phyloP scores from a whole-genome alignment of 2,113 vertebrate genomes.

The Equus przewalskii region DNA sequence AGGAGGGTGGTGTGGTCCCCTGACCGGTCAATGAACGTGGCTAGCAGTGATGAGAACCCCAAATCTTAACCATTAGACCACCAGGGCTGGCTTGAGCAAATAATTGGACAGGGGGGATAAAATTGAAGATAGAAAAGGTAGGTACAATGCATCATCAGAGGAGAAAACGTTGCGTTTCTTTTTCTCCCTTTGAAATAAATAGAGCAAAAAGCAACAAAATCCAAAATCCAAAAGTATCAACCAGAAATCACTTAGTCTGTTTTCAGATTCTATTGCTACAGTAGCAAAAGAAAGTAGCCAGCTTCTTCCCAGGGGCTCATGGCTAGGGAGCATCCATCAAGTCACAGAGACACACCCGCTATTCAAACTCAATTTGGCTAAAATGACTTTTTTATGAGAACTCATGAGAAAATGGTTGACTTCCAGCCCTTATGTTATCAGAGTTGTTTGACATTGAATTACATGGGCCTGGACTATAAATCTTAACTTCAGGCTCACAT shows the following conservation, averaged over 20 bases:
- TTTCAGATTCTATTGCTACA: constrained; percentile 66
- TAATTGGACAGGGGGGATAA: not conserved
- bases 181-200: not conserved
- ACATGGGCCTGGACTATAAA: constrained; percentile 88
- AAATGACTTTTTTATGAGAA: constrained; percentile 81
- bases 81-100: not conserved
- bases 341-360: constrained; percentile 73
- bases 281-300: constrained; percentile 62
- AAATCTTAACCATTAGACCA: no score
- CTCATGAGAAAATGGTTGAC: constrained; percentile 86
- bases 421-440: constrained; percentile 86
- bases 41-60: no score
- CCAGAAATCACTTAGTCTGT: constrained; percentile 22
- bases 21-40: no score
- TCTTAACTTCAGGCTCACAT: constrained; percentile 87
- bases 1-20: no score
- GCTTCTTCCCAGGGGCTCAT: constrained; percentile 54
- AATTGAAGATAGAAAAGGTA: not conserved
- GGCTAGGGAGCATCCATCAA: constrained; percentile 52
- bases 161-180: not conserved
- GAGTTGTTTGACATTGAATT: constrained; percentile 87
- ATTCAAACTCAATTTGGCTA: constrained; percentile 79
- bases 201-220: constrained; percentile 38
- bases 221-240: constrained; percentile 21
- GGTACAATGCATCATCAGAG: not conserved